A percentile compares a stretch with the other conserved stretches of the same genome.
These are phyloP conservation scores for Ailurus styani DNA, from an alignment of 2,113 vertebrate species.

Conservation along the genomic window DNA sequence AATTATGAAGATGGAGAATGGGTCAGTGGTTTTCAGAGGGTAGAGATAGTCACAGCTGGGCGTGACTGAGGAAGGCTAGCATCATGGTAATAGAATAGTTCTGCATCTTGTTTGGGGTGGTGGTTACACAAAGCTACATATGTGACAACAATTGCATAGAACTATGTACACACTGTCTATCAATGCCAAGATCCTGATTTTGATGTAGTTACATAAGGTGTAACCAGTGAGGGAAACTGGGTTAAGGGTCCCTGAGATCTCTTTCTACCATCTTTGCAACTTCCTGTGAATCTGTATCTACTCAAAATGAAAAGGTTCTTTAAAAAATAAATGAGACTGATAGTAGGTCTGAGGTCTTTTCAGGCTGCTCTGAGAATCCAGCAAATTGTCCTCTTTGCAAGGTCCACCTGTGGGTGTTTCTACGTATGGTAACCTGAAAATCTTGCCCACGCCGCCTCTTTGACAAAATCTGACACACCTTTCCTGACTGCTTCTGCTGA, in stretches of 20 bases:
- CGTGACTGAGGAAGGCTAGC: background rate
- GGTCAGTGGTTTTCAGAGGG: background rate
- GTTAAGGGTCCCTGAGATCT: accelerated
- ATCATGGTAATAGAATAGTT: background rate
- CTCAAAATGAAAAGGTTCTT: background rate
- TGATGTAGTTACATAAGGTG: background rate
- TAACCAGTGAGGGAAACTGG: background rate
- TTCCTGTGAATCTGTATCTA: background rate
- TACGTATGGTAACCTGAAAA: background rate
- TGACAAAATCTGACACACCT: slow-evolving; percentile 7
- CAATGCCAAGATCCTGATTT: background rate
- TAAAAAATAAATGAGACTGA: background rate
- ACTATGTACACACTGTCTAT: background rate
- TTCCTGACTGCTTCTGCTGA: background rate
- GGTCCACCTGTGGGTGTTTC: background rate
- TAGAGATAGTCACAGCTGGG: background rate
- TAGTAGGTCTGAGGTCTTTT: background rate
- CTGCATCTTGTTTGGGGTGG: background rate
- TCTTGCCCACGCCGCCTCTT: background rate
- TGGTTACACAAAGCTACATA: background rate
- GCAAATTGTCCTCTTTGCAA: background rate
- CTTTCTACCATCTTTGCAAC: background rate
- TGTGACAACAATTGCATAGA: background rate
- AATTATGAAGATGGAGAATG: background rate
- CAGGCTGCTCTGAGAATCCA: background rate